phyloP scores from a whole-genome alignment of 2,113 vertebrate genomes.

The Geothlypis trichas region DNA sequence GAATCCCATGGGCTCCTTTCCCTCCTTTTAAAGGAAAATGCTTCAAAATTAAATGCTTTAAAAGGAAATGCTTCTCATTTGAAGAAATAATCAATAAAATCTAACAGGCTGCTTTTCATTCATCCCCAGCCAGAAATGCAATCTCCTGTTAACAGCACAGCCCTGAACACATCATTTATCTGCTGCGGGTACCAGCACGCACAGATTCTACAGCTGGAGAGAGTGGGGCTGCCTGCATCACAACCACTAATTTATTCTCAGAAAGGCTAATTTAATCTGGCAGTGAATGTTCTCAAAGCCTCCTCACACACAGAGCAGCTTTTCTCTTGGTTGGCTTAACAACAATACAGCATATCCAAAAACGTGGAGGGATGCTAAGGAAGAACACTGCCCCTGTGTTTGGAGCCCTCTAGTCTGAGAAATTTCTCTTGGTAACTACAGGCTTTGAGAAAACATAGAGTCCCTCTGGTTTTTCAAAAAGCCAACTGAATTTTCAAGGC shows the following conservation, averaged over 20 bases:
- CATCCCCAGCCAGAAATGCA: not conserved
- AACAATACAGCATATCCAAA: constrained; percentile 48
- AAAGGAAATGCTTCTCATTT: not conserved
- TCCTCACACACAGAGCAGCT: constrained; percentile 41
- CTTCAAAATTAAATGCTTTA: not conserved
- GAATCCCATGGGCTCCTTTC: not conserved
- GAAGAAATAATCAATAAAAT: not conserved
- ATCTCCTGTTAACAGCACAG: not conserved
- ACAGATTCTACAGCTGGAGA: not conserved
- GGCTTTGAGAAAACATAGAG: not conserved
- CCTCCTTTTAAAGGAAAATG: not conserved
- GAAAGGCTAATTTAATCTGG: constrained; percentile 50
- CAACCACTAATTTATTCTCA: not conserved
- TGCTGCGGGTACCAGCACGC: not conserved
- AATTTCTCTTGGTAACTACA: not conserved
- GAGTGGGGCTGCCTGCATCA: not conserved
- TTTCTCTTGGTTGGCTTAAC: constrained; percentile 61
- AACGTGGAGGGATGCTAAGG: constrained; percentile 17
- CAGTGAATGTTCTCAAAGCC: constrained; percentile 29
- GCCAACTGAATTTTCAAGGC: not conserved
- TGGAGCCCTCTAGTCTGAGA: not conserved
- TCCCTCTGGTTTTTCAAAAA: not conserved
- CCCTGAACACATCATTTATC: not conserved
- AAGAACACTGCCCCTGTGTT: constrained; percentile 33
- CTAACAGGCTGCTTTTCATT: not conserved